phyloP scores from a whole-genome alignment of 2,888 invertebrate genomes.

The Oscheius sp. region DNA sequence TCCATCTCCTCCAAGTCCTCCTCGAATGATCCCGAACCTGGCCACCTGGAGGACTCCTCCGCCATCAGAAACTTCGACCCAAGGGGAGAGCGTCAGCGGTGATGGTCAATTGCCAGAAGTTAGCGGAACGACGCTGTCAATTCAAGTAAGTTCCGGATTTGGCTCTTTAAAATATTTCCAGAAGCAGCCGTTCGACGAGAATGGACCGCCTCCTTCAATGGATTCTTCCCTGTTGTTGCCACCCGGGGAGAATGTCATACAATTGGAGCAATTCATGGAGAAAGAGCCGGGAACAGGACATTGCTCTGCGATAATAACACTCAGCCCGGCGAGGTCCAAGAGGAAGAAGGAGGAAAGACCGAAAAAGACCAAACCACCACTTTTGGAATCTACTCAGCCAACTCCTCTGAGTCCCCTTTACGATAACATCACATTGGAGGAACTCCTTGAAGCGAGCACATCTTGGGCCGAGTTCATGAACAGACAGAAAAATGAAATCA shows the following conservation, averaged over 20 bases:
- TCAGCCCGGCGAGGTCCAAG: slow-evolving; percentile 4
- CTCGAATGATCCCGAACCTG: background rate
- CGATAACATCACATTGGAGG: slow-evolving; percentile 38
- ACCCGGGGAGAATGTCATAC: slow-evolving; percentile 13
- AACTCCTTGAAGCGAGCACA: slow-evolving; percentile 35
- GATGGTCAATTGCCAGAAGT: background rate
- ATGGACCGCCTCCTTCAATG: background rate
- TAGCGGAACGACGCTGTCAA: background rate
- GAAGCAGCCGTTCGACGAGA: slow-evolving; percentile 23
- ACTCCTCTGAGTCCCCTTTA: slow-evolving; percentile 22
- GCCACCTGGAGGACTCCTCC: slow-evolving; percentile 24
- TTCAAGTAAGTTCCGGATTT: background rate
- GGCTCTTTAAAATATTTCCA: background rate
- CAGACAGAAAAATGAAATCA: background rate
- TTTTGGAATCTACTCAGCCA: slow-evolving; percentile 9
- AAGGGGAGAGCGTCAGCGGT: slow-evolving; percentile 16
- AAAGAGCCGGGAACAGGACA: background rate
- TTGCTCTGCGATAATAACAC: slow-evolving; percentile 14
- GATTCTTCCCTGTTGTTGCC: slow-evolving; percentile 23
- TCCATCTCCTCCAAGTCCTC: slow-evolving; percentile 28
- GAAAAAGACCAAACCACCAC: slow-evolving; percentile 24
- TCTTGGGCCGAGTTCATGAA: slow-evolving; percentile 41
- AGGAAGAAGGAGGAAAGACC: slow-evolving; percentile 2
- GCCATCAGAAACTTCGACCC: slow-evolving; percentile 26
- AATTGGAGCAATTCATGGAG: slow-evolving; percentile 24